Evolutionary conservation across 2,113 vertebrate genomes (phyloP).

Genomic region (Orcinus orca): DNA sequence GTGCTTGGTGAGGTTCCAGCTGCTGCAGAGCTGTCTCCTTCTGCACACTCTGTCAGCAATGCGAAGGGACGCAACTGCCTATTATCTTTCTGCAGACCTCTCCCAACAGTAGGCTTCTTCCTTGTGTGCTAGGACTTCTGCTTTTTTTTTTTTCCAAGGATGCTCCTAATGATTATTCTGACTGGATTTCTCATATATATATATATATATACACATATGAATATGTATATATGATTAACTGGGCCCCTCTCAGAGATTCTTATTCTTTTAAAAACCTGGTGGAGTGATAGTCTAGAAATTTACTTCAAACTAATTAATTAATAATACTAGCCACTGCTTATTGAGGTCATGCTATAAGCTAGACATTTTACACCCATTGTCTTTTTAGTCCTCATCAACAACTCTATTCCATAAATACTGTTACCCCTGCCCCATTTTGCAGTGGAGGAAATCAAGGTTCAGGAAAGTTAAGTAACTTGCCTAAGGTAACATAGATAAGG

Average conservation of each 20-base stretch:
- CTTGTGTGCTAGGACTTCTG: not conserved
- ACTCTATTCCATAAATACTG: not conserved
- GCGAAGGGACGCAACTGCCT: not conserved
- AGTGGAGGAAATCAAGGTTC: not conserved
- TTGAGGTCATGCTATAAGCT: not conserved
- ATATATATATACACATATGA: not conserved
- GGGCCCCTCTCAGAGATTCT: not conserved
- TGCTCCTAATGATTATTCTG: not conserved
- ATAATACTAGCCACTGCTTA: not conserved
- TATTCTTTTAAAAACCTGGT: not conserved
- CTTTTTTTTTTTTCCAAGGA: not conserved
- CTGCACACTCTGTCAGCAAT: not conserved
- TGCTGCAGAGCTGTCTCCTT: not conserved
- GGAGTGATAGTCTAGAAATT: not conserved
- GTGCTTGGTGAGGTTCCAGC: not conserved
- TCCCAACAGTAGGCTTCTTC: not conserved
- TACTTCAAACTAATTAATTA: not conserved
- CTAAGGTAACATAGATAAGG: not conserved
- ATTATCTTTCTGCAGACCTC: not conserved
- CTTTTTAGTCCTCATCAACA: not conserved
- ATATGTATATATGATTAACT: not conserved
- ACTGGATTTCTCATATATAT: not conserved
- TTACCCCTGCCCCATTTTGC: not conserved
- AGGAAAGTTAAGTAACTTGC: not conserved
- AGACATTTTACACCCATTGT: not conserved